Base-by-base conservation (phyloP, 2,797 vertebrate genomes). In the Hydrolagus colliei region DNA sequence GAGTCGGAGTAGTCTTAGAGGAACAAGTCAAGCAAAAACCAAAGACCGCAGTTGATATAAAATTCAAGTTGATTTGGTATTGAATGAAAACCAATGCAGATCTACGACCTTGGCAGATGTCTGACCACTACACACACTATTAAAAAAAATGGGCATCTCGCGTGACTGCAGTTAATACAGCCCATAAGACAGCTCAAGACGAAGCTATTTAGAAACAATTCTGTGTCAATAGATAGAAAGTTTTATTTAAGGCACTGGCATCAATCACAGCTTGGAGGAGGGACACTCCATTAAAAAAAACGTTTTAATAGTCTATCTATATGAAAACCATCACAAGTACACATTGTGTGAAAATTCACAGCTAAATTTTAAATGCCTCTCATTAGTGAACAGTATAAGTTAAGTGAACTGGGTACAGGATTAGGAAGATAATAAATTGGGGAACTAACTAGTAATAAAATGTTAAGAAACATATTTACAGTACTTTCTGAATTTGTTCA, bases 1-100 rank as follows among this genome's bases (percentile, higher is more conserved):
- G 91, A 87, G 88, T 86, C 65, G 62, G 77, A 73, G 32, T 62
- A 72, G 78, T 67, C 63, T 78, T 22, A 73, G 68, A 62, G 71
- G 68, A 74, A 20, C 52, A 73, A 86, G 86, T 80, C 67, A 86
- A 80, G 76, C 86, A 86, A 80, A 52, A 10, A 62, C 61, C 67
- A 84, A 84, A 84, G 65, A 14, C 79, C 68, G 79, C 65, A 71
- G 79, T 84, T 84, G 79, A 84, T 68, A 84, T 84, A 84, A 84
- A 84, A 84, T 84, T 71, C 41, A 67, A 71, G 79, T 84, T 84
- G 79, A 84, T 84, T 84, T 84, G 79, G 79, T 84, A 71, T 71
- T 84, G 79, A 84, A 84, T 84, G 79, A 84, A 84, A 84, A 41
- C 65, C 79, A 52, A 41, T 84, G 79, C 79, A 84, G 22, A 68